These are phyloP conservation scores for Drosophila asahinai DNA, from an alignment of 1,140 invertebrate genomes.

Conservation along the genomic window DNA sequence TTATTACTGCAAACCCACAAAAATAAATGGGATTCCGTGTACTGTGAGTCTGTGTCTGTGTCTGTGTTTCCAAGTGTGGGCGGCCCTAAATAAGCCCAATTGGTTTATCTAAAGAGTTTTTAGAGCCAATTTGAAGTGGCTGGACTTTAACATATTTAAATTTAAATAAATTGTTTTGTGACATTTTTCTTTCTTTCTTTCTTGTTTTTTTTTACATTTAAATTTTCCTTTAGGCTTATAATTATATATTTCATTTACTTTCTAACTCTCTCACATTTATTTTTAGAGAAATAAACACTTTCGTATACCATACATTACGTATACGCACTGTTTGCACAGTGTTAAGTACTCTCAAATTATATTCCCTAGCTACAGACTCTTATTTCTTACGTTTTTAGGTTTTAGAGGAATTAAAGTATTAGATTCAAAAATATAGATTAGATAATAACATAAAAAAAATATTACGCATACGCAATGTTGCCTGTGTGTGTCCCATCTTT, in stretches of 20 bases:
- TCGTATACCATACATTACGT: neutral
- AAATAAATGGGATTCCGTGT: slow-evolving; percentile 2
- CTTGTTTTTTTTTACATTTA: too few species aligned
- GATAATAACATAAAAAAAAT: neutral
- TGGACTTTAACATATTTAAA: neutral
- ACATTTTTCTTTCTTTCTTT: neutral
- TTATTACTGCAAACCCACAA: slow-evolving; percentile 19
- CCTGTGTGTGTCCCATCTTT: neutral
- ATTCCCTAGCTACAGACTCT: too few species aligned
- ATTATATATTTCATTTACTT: too few species aligned
- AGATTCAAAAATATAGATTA: neutral
- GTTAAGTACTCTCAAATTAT: neutral
- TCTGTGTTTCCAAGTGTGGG: neutral
- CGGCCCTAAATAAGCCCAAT: slow-evolving; percentile 22
- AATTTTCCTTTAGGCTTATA: too few species aligned
- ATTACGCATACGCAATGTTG: neutral
- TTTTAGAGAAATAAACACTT: neutral
- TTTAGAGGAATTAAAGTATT: too few species aligned
- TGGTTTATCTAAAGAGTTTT: slow-evolving; percentile 22
- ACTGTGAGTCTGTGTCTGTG: neutral
- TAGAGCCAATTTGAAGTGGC: slow-evolving; percentile 12
- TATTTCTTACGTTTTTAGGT: neutral
- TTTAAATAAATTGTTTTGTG: neutral
- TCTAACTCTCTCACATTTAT: too few species aligned
- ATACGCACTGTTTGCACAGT: neutral